These are phyloP conservation scores for Myotis brandtii DNA, from an alignment of 2,113 vertebrate genomes.

Conservation along the genomic window DNA sequence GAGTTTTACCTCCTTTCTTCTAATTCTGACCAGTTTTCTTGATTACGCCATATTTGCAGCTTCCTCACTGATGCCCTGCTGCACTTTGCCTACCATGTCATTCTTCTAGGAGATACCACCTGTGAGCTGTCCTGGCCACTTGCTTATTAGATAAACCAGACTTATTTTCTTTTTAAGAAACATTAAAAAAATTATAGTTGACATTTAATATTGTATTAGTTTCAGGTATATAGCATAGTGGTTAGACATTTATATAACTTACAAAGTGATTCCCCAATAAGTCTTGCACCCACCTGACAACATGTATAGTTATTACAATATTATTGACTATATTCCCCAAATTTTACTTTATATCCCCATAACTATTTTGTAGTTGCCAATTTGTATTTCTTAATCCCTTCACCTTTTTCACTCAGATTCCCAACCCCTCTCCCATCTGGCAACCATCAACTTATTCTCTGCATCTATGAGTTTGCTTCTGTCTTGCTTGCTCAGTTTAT, in stretches of 20 bases:
- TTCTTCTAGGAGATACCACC: background rate
- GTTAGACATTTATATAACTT: background rate
- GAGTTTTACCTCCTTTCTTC: constrained; percentile 61
- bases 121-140: background rate
- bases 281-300: background rate
- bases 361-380: background rate
- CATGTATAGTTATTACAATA: background rate
- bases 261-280: background rate
- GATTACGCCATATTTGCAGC: background rate
- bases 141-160: background rate
- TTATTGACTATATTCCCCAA: background rate
- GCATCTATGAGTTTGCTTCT: background rate
- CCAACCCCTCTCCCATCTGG: too few relatives aligned
- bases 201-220: background rate
- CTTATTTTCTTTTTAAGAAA: background rate
- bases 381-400: background rate
- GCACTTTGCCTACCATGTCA: background rate
- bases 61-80: background rate
- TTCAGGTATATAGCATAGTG: background rate
- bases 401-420: background rate
- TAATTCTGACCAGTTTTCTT: background rate
- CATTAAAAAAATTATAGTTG: background rate
- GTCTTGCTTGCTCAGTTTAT: background rate
- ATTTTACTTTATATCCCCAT: background rate
- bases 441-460: background rate